Conservation (phyloP, 2,888 invertebrate genomes). For the Pyrochroa serraticornis region DNA sequence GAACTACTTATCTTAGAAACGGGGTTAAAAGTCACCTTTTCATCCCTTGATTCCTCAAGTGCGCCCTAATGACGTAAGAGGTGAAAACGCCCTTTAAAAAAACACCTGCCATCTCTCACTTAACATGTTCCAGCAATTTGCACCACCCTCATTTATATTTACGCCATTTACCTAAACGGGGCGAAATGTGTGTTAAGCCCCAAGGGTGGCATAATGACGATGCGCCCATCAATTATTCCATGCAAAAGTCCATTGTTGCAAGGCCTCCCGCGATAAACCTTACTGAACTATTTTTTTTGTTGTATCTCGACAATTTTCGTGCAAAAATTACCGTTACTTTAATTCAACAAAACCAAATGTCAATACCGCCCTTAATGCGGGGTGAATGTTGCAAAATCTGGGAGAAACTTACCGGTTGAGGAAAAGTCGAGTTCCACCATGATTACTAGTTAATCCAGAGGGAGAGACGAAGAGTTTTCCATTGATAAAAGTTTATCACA, state of each 20-base stretch:
- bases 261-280: background rate
- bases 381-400: conserved; percentile 38
- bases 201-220: conserved; percentile 13
- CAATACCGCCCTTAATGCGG: conserved; percentile 51
- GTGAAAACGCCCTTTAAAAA: conserved; percentile 19
- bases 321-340: conserved; percentile 1
- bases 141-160: conserved; percentile 10
- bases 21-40: background rate
- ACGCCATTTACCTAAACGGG: conserved; percentile 21
- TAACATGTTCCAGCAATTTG: conserved; percentile 9
- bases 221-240: conserved; percentile 13
- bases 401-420: conserved; percentile 47
- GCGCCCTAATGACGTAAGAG: conserved; percentile 1
- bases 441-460: conserved; percentile 19
- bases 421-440: conserved; percentile 54
- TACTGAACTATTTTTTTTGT: background rate
- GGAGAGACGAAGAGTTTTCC: conserved; percentile 36
- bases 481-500: conserved; percentile 47
- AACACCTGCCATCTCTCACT: conserved; percentile 13
- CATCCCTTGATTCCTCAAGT: background rate
- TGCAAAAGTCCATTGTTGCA: background rate
- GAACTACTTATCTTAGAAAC: too few species aligned
- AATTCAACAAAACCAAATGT: conserved; percentile 45
- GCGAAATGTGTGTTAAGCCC: conserved; percentile 20
- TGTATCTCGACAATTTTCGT: background rate